Percentiles rank a stretch among this genome's conserved stretches.
Conservation (phyloP, 2,113 vertebrate species). For the Tachycineta bicolor region DNA sequence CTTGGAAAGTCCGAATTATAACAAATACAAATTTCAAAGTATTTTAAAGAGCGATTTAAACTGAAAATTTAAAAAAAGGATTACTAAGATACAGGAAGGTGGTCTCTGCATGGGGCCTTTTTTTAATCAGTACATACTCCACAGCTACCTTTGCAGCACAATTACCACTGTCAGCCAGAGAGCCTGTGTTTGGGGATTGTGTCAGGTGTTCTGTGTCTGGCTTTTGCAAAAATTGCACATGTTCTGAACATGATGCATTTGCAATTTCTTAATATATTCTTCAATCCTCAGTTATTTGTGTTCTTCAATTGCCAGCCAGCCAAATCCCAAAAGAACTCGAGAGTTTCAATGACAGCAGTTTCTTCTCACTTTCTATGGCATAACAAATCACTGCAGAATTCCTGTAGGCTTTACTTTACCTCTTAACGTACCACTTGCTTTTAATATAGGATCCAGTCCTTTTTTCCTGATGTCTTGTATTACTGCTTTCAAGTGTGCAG, state of each 20-base stretch:
- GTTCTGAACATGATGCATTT: neutral
- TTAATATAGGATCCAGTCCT: neutral
- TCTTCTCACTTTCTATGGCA: neutral
- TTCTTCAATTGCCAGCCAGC: neutral
- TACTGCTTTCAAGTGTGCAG: neutral
- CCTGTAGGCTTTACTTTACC: neutral
- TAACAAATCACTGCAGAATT: neutral
- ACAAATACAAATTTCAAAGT: constrained; percentile 30
- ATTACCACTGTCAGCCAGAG: neutral
- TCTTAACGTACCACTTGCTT: neutral
- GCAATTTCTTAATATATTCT: neutral
- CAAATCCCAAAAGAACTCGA: neutral
- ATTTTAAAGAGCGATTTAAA: neutral
- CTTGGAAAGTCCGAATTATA: constrained; percentile 4
- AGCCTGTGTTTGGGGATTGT: neutral
- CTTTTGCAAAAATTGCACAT: neutral
- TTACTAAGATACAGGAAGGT: neutral
- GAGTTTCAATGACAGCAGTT: neutral
- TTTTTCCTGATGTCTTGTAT: neutral
- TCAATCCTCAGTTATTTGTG: neutral
- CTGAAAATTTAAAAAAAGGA: constrained; percentile 22
- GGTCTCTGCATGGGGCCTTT: neutral
- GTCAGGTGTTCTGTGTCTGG: neutral
- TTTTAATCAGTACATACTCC: neutral
- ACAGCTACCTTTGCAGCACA: neutral